Conservation (phyloP, 2,113 vertebrate species). For the Pygoscelis antarcticus region DNA sequence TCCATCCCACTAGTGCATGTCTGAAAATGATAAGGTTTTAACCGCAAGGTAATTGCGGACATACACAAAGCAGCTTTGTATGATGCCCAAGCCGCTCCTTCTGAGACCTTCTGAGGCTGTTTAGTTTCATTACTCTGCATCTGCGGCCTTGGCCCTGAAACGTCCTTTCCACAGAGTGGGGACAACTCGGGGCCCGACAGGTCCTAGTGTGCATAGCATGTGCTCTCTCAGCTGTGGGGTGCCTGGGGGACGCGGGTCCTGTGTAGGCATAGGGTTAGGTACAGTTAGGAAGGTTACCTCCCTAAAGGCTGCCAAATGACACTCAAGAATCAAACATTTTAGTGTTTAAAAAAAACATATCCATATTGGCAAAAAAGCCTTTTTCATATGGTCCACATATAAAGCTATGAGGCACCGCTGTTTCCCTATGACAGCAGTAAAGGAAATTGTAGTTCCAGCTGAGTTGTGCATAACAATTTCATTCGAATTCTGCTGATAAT, state of each 20-base stretch:
- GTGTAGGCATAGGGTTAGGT: neutral
- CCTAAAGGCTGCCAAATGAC: neutral
- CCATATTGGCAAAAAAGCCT: neutral
- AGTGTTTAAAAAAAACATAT: neutral
- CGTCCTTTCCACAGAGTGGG: neutral
- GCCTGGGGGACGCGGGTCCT: neutral
- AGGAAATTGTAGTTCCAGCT: neutral
- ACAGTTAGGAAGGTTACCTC: neutral
- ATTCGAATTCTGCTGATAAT: neutral
- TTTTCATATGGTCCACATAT: neutral
- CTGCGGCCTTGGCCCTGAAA: neutral
- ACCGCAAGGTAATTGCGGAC: neutral
- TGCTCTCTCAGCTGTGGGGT: neutral
- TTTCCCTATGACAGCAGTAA: neutral
- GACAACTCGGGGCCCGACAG: neutral
- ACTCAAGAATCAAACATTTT: neutral
- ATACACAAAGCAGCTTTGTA: neutral
- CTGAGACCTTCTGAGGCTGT: fast-evolving
- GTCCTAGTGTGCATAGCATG: neutral
- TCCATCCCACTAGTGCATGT: neutral
- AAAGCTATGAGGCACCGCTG: neutral
- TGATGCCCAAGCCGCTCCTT: neutral
- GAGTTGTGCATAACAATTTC: neutral
- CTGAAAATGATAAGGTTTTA: neutral
- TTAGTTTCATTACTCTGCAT: neutral